phyloP scores from a whole-genome alignment of 2,888 invertebrate species.

The Molanna angustata region DNA sequence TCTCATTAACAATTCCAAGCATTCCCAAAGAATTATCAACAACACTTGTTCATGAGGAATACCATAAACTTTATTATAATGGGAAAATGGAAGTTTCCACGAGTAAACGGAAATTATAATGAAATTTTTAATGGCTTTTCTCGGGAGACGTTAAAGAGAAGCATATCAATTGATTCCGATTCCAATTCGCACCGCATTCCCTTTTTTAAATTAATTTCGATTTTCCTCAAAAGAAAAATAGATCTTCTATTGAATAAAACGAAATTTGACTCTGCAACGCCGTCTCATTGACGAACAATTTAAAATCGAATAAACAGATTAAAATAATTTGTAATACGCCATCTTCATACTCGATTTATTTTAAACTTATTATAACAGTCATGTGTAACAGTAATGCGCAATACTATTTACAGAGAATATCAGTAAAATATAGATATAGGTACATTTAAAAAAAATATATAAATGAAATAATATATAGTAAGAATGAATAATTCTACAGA shows the following conservation, averaged over 20 bases:
- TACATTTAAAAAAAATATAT: no score
- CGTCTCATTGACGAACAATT: no score
- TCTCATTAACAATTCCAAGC: conserved; percentile 15
- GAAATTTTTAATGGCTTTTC: conserved; percentile 30
- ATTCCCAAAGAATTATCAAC: conserved; percentile 21
- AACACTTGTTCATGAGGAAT: conserved; percentile 22
- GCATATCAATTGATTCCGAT: conserved; percentile 30
- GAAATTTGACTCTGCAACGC: conserved; percentile 17
- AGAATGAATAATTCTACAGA: no score
- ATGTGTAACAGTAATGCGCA: no score
- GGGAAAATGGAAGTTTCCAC: conserved; percentile 8
- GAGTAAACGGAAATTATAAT: conserved; percentile 26
- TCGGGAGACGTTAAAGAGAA: conserved; percentile 23
- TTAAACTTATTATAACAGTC: no score
- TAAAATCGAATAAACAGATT: no score
- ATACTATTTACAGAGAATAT: no score
- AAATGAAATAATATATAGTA: no score
- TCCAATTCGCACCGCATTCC: conserved; percentile 27
- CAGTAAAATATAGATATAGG: no score
- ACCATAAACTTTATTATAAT: conserved; percentile 14
- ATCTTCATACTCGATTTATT: no score
- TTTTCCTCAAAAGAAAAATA: conserved; percentile 12
- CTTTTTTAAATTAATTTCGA: conserved; percentile 20
- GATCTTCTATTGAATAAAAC: conserved; percentile 12
- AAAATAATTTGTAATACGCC: no score